phyloP scores from a whole-genome alignment of 2,113 vertebrate genomes.

The Condylura cristata region DNA sequence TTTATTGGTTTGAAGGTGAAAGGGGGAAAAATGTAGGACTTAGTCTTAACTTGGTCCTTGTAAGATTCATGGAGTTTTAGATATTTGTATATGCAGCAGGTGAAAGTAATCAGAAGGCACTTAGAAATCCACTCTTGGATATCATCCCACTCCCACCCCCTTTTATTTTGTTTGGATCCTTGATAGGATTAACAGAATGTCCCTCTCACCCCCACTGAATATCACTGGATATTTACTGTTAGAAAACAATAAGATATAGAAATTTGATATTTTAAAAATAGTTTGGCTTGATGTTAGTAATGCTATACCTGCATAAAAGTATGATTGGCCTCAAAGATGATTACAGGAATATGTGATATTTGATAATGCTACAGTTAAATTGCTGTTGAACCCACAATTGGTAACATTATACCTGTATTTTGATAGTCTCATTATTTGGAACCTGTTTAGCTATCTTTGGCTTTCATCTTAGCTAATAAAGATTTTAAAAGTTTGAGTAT shows the following conservation, averaged over 20 bases:
- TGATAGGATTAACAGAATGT: background rate
- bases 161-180: background rate
- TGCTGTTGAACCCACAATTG: background rate
- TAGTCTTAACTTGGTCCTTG: background rate
- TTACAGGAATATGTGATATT: background rate
- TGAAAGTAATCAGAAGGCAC: background rate
- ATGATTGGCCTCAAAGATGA: slow-evolving; percentile 2
- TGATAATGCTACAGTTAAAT: background rate
- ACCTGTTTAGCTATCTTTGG: background rate
- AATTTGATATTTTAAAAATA: slow-evolving; percentile 2
- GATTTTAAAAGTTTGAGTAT: background rate
- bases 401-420: background rate
- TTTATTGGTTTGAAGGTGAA: background rate
- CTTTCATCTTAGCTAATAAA: background rate
- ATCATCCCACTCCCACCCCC: no score
- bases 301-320: background rate
- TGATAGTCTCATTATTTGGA: background rate
- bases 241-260: background rate
- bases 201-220: background rate
- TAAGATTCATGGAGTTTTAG: slow-evolving; percentile 26
- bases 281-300: slow-evolving; percentile 18
- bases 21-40: slow-evolving; percentile 8
- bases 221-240: slow-evolving; percentile 30
- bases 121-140: slow-evolving; percentile 33
- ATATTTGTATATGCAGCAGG: background rate